phyloP scores from a whole-genome alignment of 1,140 invertebrate genomes.

The Ceratina australensis region DNA sequence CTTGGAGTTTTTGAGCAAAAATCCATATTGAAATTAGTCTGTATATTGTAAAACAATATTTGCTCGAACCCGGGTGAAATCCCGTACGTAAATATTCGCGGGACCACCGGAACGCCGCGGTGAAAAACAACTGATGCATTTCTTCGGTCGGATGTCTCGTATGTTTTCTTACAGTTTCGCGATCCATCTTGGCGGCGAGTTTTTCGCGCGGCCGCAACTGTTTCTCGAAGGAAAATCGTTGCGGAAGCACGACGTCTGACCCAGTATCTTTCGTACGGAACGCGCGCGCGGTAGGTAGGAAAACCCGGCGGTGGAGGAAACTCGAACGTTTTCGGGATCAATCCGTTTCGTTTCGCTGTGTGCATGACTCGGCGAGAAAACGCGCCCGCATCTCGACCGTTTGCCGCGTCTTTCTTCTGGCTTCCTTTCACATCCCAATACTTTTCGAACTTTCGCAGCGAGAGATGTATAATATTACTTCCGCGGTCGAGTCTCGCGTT shows the following conservation, averaged over 20 bases:
- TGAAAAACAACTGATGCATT: background rate
- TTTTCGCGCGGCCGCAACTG: constrained; percentile 28
- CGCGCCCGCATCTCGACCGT: constrained; percentile 27
- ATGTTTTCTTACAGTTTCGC: background rate
- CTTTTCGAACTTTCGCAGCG: constrained; percentile 50
- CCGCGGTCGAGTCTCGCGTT: constrained; percentile 31
- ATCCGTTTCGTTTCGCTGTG: constrained; percentile 25
- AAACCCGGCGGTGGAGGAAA: constrained; percentile 38
- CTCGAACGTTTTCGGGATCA: constrained; percentile 59
- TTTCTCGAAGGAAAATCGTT: constrained; percentile 24
- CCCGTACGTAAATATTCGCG: too few species aligned
- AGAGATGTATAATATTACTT: constrained; percentile 60
- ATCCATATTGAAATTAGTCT: too few species aligned
- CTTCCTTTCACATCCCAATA: constrained; percentile 31
- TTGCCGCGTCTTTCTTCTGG: constrained; percentile 29
- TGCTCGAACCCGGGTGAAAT: background rate
- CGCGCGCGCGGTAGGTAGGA: constrained; percentile 9
- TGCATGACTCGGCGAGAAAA: constrained; percentile 38
- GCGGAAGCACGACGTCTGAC: constrained; percentile 31
- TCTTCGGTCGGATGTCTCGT: background rate
- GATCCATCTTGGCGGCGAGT: constrained; percentile 30
- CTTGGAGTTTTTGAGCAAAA: too few species aligned
- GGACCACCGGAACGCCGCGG: background rate
- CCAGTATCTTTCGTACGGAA: constrained; percentile 21
- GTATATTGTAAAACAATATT: background rate